Percentiles rank a stretch among this genome's conserved stretches.
Evolutionary conservation across 2,113 vertebrate species (phyloP).

Genomic region (Sander lucioperca): DNA sequence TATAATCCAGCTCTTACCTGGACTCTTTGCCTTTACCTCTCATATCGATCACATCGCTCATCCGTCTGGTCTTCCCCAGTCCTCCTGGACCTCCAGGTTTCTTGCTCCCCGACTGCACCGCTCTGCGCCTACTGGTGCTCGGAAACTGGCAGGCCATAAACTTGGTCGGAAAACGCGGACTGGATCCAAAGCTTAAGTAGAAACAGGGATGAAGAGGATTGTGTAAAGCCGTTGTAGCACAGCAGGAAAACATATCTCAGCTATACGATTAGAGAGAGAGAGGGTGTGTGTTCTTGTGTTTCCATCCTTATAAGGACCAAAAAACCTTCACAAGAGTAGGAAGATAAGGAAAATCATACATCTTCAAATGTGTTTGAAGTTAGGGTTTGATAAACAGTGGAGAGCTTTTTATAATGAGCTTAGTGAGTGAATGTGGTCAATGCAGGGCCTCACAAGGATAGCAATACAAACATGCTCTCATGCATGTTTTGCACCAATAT

Average conservation of each 20-base stretch:
- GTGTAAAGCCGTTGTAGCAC: slow-evolving; percentile 70
- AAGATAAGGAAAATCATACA: background rate
- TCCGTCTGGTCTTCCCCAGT: slow-evolving; percentile 47
- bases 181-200: slow-evolving; percentile 80
- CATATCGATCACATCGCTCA: slow-evolving; percentile 4
- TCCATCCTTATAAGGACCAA: slow-evolving; percentile 29
- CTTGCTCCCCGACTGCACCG: slow-evolving; percentile 74
- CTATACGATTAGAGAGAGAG: slow-evolving; percentile 25
- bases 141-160: slow-evolving; percentile 78
- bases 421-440: background rate
- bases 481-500: slow-evolving; percentile 42
- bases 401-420: background rate
- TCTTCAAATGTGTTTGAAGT: background rate
- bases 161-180: slow-evolving; percentile 79
- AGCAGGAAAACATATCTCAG: slow-evolving; percentile 77
- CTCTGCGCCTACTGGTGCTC: slow-evolving; percentile 62
- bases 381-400: background rate
- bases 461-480: background rate
- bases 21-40: background rate
- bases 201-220: slow-evolving; percentile 80
- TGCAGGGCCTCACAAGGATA: slow-evolving; percentile 18
- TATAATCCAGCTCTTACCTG: slow-evolving; percentile 20
- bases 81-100: slow-evolving; percentile 78
- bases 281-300: slow-evolving; percentile 32
- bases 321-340: background rate